Evolutionary conservation across 2,888 invertebrate genomes (phyloP), one percentile per base, ranked within the genome.

Genomic region (Kuschelorhynchus macadamiae): DNA sequence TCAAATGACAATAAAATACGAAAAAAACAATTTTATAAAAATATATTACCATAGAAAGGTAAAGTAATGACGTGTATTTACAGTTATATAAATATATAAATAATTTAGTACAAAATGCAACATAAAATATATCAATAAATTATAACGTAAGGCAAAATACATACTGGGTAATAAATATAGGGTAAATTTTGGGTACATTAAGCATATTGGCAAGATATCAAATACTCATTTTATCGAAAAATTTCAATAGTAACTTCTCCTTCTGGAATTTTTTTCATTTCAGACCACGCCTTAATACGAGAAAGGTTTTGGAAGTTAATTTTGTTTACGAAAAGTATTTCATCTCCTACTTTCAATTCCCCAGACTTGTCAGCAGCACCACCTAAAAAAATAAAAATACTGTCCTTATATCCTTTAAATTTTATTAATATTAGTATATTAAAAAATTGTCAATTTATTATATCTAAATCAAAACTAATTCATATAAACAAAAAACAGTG

Each of bases 231-330:
- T 62, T 76, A 77, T 77, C 79, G 70, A 66, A 70, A 76, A 61
- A 79, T 75, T 50, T 78, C 75, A 59, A 79, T 75, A 39, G 67
- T 67, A 44, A 78, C 76, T 46, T 91, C 90, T 62, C 97, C 97
- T 80, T 94, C 91, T 57, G 94, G 92, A 73, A 97, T 84, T 78
- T 93, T 92, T 84, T 97, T 97, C 86, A 97, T 92, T 69, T 93
- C 89, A 75, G 93, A 93, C 97, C 97, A 97, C 57, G 95, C 96
- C 85, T 96, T 95, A 74, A 95, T 95, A 78, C 97, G 90, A n/a
- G 96, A 92, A 88, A 95, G 91, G 68, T 89, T 88, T 71, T 91
- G 90, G 79, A 95, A 91, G 75, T 93, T 91, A 72, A 88, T 88
- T 56, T 91, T 92, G 77, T 96, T 95, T 56, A 96, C 93, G 74